Base-by-base conservation (phyloP, 2,888 invertebrate species). In the Sinodicranocentrus sp. region DNA sequence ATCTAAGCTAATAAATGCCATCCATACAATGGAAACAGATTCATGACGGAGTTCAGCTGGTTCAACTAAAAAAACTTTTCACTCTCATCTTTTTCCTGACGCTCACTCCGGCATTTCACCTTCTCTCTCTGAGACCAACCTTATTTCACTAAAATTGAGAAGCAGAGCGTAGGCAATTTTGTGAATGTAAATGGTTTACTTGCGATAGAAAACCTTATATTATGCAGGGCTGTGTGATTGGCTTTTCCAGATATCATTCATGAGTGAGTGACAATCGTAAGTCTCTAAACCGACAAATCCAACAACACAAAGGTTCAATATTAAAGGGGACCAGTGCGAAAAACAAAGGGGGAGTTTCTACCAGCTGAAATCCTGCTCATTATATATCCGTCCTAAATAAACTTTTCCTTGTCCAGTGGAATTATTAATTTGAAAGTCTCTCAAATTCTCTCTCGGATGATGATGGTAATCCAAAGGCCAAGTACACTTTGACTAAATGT, bases 1-100 rank as follows among this genome's bases (percentile, higher is more conserved):
- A 77, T 77, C 68, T 77, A 77, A 76, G 67, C 77, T 67, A 77
- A 77, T 77, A 77, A 67, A 77, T 68, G 67, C 54, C 68, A 48
- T 65, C 33, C 26, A 77, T 39, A 67, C 67, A 67, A 77, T 67
- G 39, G 44, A 26, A 57, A 68, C 48, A 68, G 52, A 57, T 54
- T 57, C 71, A 57, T 71, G 43, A 54, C 65, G 19, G 43, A n/a
- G 63, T 75, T 65, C 65, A 52, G 48, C 33, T 65, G 48, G 73
- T 3, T 63, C 63, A 48, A 54, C 57, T 6, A 21, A 21, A 73
- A 19, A 54, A 25, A 52, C 43, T 25, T 63, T 77, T 68, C 57
- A 43, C 54, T 65, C 52, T 48, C 23, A 8, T 39, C 13, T 39
- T 13, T 39, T 65, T 25, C 26, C 65, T 65, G 39, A 8, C 25